These are phyloP conservation scores for Oreohelix idahoensis DNA, from an alignment of 1,140 invertebrate species.

Conservation along the genomic window DNA sequence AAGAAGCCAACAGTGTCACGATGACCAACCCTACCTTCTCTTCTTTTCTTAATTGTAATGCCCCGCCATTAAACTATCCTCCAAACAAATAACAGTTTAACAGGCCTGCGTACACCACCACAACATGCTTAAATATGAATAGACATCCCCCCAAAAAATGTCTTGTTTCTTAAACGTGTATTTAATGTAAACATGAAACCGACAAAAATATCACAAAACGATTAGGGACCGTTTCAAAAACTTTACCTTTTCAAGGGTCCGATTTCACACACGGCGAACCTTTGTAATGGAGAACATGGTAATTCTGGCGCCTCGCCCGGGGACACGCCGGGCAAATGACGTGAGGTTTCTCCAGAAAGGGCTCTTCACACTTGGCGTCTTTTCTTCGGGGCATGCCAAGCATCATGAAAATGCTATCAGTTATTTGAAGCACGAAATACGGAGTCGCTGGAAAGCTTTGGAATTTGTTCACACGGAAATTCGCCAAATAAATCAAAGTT, in stretches of 20 bases:
- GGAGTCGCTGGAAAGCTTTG: background rate
- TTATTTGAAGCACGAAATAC: background rate
- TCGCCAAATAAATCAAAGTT: no score
- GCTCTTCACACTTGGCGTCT: background rate
- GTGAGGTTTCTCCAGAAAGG: background rate
- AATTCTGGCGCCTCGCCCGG: background rate
- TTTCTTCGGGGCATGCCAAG: background rate
- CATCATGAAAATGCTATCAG: background rate
- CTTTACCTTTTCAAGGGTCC: background rate
- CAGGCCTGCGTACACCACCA: no score
- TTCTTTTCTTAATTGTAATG: no score
- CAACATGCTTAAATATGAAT: no score
- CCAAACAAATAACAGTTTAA: no score
- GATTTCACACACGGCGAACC: background rate
- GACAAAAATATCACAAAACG: background rate
- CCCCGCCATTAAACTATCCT: no score
- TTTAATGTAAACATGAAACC: background rate
- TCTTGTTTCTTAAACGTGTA: no score
- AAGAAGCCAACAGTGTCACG: no score
- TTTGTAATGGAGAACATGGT: background rate
- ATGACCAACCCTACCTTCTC: no score
- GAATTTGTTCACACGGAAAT: no score
- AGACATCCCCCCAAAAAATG: no score
- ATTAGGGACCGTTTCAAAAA: background rate
- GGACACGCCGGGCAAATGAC: background rate